These are phyloP conservation scores for Anhinga anhinga DNA, from an alignment of 2,113 vertebrate genomes.

Conservation along the genomic window DNA sequence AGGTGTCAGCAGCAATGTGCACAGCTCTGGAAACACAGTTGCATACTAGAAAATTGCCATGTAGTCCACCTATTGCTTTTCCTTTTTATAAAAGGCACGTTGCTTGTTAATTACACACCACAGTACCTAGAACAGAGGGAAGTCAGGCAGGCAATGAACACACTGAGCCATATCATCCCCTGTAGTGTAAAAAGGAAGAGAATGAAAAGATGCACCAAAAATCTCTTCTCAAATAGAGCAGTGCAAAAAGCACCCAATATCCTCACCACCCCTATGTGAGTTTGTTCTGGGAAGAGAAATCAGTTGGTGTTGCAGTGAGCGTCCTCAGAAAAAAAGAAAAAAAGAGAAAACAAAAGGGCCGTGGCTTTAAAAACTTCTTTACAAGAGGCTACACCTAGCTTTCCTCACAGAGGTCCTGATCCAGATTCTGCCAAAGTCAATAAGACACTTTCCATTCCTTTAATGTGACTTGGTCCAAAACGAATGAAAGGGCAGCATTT, in stretches of 20 bases:
- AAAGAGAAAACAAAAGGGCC: neutral
- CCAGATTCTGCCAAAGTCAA: neutral
- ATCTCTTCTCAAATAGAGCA: neutral
- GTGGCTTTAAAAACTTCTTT: neutral
- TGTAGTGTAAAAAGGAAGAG: neutral
- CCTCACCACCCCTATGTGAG: neutral
- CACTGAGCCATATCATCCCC: neutral
- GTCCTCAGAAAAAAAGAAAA: too few species aligned
- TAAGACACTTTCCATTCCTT: neutral
- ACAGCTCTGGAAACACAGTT: slow-evolving; percentile 59
- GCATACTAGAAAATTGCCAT: slow-evolving; percentile 24
- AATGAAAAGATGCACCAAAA: slow-evolving; percentile 25
- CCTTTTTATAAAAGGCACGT: neutral
- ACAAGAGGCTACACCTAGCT: neutral
- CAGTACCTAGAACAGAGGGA: slow-evolving; percentile 31
- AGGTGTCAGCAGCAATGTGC: slow-evolving; percentile 50
- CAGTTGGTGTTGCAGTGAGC: neutral
- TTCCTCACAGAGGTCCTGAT: neutral
- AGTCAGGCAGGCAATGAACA: slow-evolving; percentile 19
- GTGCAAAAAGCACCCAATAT: neutral
- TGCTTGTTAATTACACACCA: slow-evolving; percentile 48
- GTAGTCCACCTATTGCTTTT: slow-evolving; percentile 55
- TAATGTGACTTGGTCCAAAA: neutral
- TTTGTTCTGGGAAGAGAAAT: neutral
- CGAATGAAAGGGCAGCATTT: neutral